These are phyloP conservation scores for Melanostoma scalare DNA, from an alignment of 2,888 invertebrate species.

Conservation along the genomic window DNA sequence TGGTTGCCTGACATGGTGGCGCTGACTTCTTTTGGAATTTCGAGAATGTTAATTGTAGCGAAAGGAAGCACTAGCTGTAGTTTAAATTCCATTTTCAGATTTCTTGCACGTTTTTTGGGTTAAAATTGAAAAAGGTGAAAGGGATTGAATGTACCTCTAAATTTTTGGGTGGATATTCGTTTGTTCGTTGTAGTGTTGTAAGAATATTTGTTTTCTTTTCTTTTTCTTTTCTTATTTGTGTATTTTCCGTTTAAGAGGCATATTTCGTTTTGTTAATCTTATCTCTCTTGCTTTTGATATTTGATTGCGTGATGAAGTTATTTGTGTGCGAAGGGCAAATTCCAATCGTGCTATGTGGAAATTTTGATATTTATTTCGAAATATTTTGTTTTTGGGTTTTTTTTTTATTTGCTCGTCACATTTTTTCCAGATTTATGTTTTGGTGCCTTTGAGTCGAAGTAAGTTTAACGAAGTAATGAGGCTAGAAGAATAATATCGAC, in stretches of 20 bases:
- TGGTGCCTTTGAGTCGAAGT: neutral
- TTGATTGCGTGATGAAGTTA: slow-evolving; percentile 14
- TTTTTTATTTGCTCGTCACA: slow-evolving; percentile 46
- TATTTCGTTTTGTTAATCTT: slow-evolving; percentile 38
- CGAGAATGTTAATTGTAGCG: slow-evolving; percentile 58
- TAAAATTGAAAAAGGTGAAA: slow-evolving; percentile 54
- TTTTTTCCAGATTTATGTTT: slow-evolving; percentile 13
- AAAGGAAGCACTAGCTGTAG: slow-evolving; percentile 56
- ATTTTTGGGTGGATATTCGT: slow-evolving; percentile 2
- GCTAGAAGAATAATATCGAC: slow-evolving; percentile 2
- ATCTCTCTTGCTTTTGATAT: slow-evolving; percentile 28
- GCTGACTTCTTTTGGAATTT: slow-evolving; percentile 46
- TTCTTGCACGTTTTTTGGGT: slow-evolving; percentile 45
- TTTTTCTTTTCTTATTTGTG: slow-evolving; percentile 10
- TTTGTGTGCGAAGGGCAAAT: slow-evolving; percentile 57
- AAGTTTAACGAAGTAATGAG: slow-evolving; percentile 3
- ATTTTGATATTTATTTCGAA: slow-evolving; percentile 34
- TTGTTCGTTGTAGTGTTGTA: slow-evolving; percentile 1
- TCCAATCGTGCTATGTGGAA: slow-evolving; percentile 46
- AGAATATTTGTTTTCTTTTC: slow-evolving; percentile 28
- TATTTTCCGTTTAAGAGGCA: neutral
- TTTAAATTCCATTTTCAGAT: slow-evolving; percentile 28
- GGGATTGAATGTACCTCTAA: slow-evolving; percentile 39
- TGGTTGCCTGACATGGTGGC: neutral
- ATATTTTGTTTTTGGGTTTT: neutral